A percentile compares a stretch with the other conserved stretches of the same genome.
These are phyloP conservation scores for Sternarchorhynchus goeldii DNA, from an alignment of 2,797 vertebrate species.

Conservation along the genomic window DNA sequence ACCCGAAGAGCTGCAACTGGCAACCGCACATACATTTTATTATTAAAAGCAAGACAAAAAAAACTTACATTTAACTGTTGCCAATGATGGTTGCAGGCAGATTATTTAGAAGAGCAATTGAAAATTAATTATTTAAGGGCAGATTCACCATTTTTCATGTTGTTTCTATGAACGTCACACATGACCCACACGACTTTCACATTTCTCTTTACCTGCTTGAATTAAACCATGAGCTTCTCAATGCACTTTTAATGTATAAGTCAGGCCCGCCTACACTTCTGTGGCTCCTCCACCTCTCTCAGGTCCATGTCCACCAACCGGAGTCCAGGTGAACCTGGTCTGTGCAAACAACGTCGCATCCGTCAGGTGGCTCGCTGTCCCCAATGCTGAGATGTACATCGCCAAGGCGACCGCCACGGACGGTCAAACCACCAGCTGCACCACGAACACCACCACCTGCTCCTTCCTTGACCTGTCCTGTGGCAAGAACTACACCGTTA, in stretches of 20 bases:
- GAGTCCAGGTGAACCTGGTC: constrained; percentile 60
- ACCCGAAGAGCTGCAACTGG: too few relatives aligned
- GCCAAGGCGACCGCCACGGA: constrained; percentile 49
- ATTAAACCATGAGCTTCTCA: neutral
- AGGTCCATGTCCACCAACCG: constrained; percentile 75
- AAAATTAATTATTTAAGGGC: too few relatives aligned
- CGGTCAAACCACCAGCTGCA: constrained; percentile 61
- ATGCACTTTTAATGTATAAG: neutral
- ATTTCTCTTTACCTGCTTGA: too few relatives aligned
- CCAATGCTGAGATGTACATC: constrained; percentile 63
- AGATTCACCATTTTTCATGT: too few relatives aligned
- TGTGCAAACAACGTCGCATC: constrained; percentile 67
- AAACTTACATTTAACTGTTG: too few relatives aligned
- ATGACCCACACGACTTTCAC: too few relatives aligned
- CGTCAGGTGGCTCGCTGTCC: constrained; percentile 67
- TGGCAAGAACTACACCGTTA: constrained; percentile 62
- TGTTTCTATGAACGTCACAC: too few relatives aligned
- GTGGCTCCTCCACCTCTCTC: constrained; percentile 10
- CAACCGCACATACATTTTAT: too few relatives aligned
- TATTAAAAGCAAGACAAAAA: too few relatives aligned
- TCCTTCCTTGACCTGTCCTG: constrained; percentile 69
- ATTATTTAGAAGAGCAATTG: too few relatives aligned
- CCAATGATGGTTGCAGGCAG: too few relatives aligned
- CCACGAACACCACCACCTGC: constrained; percentile 64
- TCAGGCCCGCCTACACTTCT: neutral